Evolutionary conservation across 2,888 invertebrate species (phyloP).

Genomic region (Ormyrus nitidulus): DNA sequence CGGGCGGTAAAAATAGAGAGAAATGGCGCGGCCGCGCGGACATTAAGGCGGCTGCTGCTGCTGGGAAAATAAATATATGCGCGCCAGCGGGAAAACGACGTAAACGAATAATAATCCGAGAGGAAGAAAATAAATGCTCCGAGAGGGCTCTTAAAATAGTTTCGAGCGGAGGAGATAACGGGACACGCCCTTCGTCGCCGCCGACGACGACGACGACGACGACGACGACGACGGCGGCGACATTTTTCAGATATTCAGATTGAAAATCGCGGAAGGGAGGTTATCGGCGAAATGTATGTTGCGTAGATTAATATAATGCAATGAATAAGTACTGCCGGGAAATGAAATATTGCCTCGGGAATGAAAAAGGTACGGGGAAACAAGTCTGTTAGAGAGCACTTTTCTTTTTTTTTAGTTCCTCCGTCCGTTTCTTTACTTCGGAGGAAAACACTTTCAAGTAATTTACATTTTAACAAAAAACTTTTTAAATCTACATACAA

Average conservation of each 20-base stretch:
- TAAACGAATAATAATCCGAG: slow-evolving; percentile 46
- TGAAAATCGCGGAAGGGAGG: slow-evolving; percentile 5
- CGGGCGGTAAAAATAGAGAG: slow-evolving; percentile 55
- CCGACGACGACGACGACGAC: neutral
- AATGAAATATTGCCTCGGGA: neutral
- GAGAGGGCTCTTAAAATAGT: slow-evolving; percentile 45
- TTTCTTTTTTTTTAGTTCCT: too few species aligned
- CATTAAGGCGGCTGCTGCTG: slow-evolving; percentile 37
- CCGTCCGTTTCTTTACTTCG: too few species aligned
- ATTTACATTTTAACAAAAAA: too few species aligned
- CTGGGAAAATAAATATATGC: slow-evolving; percentile 44
- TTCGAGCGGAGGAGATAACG: slow-evolving; percentile 31
- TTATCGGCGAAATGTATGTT: slow-evolving; percentile 1
- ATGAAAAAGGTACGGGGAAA: too few species aligned
- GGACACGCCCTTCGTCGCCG: neutral
- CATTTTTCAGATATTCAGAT: slow-evolving; percentile 15
- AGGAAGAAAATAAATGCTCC: slow-evolving; percentile 32
- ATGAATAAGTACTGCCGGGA: neutral
- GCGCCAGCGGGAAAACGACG: slow-evolving; percentile 19
- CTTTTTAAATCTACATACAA: too few species aligned
- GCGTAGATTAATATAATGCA: neutral
- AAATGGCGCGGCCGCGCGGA: slow-evolving; percentile 57
- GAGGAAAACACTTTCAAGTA: too few species aligned
- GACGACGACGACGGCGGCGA: neutral
- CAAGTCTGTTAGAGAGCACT: too few species aligned